Conservation (phyloP, 2,113 vertebrate genomes). For the Tragelaphus strepsiceros region DNA sequence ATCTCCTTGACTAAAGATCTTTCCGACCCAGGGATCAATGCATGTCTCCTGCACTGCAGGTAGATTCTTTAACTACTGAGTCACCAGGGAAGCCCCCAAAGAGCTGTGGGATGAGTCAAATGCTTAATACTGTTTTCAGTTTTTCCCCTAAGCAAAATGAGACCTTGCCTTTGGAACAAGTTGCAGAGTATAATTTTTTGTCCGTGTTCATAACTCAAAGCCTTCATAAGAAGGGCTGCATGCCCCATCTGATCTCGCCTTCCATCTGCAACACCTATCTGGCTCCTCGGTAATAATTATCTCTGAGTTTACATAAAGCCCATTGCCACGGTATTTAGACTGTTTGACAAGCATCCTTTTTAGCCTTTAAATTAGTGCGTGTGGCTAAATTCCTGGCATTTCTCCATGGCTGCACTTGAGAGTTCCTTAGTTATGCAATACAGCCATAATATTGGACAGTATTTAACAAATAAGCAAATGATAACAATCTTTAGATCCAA, state of each 20-base stretch:
- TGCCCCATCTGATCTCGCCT: neutral
- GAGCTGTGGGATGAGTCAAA: conserved; percentile 3
- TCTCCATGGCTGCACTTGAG: neutral
- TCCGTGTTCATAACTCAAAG: neutral
- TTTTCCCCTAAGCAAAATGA: neutral
- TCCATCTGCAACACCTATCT: neutral
- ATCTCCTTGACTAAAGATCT: neutral
- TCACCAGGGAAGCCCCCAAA: neutral
- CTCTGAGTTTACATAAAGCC: neutral
- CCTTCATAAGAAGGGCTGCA: neutral
- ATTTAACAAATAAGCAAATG: conserved; percentile 3
- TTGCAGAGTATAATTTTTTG: neutral
- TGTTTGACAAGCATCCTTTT: neutral
- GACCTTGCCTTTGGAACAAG: conserved; percentile 1
- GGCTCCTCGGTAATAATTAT: neutral
- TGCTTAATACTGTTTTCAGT: neutral
- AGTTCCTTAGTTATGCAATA: conserved; percentile 5
- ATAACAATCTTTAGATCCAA: neutral
- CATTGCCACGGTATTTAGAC: neutral
- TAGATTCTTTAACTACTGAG: neutral
- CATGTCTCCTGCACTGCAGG: neutral
- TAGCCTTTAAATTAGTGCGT: neutral
- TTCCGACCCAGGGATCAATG: neutral
- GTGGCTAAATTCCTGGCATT: neutral
- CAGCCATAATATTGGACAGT: neutral